Conservation (phyloP, 2,888 invertebrate genomes). For the Heliconius cydno region DNA sequence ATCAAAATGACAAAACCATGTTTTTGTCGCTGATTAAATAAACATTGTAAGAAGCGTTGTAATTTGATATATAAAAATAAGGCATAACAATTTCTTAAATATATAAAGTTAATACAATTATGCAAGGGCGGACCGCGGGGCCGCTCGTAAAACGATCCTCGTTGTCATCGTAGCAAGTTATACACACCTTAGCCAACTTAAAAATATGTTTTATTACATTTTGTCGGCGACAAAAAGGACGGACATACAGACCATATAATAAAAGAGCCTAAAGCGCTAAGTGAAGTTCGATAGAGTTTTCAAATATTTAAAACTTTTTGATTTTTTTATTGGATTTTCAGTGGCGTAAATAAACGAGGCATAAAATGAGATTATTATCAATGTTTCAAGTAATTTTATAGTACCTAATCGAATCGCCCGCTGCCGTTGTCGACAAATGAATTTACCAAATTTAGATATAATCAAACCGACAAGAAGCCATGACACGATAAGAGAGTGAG, state of each 20-base stretch:
- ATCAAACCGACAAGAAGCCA: constrained; percentile 77
- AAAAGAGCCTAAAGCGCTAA: constrained; percentile 33
- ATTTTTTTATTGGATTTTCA: constrained; percentile 37
- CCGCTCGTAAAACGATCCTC: constrained; percentile 68
- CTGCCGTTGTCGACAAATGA: constrained; percentile 70
- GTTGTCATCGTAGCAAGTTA: constrained; percentile 73
- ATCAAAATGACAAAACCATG: neutral
- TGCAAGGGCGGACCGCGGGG: constrained; percentile 47
- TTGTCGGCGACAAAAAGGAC: constrained; percentile 50
- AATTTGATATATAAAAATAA: constrained; percentile 45
- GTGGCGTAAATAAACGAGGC: constrained; percentile 40
- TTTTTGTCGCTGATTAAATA: constrained; percentile 8
- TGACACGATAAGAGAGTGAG: constrained; percentile 72
- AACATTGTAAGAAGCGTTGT: constrained; percentile 23
- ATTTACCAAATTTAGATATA: constrained; percentile 77
- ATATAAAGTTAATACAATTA: constrained; percentile 54
- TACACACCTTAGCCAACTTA: constrained; percentile 60
- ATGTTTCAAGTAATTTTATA: constrained; percentile 73
- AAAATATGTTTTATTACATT: constrained; percentile 65
- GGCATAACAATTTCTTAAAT: constrained; percentile 52
- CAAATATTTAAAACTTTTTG: constrained; percentile 32
- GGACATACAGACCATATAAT: constrained; percentile 52
- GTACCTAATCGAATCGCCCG: constrained; percentile 68
- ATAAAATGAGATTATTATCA: constrained; percentile 57
- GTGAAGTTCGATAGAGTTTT: constrained; percentile 43